These are phyloP conservation scores for Ibycter americanus DNA, from an alignment of 2,797 vertebrate genomes.

Conservation along the genomic window DNA sequence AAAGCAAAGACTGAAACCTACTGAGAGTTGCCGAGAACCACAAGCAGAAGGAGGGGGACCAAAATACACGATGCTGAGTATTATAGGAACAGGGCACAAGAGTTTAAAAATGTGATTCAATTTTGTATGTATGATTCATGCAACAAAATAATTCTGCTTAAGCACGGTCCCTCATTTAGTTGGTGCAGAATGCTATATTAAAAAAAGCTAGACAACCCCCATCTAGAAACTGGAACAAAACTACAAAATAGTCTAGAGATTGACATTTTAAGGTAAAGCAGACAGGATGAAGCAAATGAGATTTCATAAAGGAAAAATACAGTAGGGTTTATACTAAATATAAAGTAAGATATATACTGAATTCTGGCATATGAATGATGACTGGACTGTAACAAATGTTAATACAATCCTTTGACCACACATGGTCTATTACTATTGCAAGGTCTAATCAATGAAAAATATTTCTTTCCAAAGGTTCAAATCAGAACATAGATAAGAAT, in stretches of 20 bases:
- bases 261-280: background rate
- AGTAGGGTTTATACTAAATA: background rate
- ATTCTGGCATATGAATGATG: background rate
- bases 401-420: background rate
- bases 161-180: background rate
- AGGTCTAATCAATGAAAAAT: background rate
- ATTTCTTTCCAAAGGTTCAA: background rate
- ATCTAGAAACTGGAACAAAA: background rate
- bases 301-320: background rate
- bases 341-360: background rate
- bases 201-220: background rate
- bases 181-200: background rate
- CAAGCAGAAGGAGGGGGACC: background rate
- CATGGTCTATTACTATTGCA: background rate
- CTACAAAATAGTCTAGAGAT: background rate
- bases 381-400: background rate
- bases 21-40: background rate
- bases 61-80: background rate
- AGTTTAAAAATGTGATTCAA: conserved; percentile 12
- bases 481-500: background rate
- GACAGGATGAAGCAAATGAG: background rate
- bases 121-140: conserved; percentile 28
- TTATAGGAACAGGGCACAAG: background rate
- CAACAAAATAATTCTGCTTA: conserved; percentile 13
- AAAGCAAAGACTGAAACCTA: background rate